These are phyloP conservation scores for Buathra laborator DNA, from an alignment of 2,888 invertebrate genomes.

Conservation along the genomic window DNA sequence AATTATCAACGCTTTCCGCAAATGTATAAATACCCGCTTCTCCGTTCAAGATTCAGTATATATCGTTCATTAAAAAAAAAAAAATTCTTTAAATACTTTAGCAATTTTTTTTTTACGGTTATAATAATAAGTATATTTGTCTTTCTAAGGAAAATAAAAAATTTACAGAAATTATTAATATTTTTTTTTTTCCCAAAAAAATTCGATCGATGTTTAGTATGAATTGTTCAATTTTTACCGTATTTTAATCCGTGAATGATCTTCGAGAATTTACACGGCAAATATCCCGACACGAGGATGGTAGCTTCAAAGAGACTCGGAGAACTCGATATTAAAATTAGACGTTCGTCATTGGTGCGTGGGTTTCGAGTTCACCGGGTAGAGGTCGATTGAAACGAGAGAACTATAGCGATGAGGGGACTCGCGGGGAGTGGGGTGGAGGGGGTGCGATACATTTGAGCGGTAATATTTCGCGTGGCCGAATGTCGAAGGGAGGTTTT, in stretches of 20 bases:
- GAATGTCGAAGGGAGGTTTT: constrained; percentile 63
- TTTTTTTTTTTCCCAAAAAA: neutral
- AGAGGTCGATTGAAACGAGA: constrained; percentile 24
- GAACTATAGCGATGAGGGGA: constrained; percentile 62
- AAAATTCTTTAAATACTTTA: too few species aligned
- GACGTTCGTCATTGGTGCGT: constrained; percentile 76
- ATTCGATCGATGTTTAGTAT: neutral
- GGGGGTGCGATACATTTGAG: constrained; percentile 65
- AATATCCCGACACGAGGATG: constrained; percentile 48
- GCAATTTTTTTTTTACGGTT: neutral
- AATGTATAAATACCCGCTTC: neutral
- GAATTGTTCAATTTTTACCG: neutral
- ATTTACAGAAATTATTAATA: neutral
- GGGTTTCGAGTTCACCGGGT: constrained; percentile 31
- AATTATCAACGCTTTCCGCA: neutral
- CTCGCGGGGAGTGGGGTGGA: constrained; percentile 37
- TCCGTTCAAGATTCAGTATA: neutral
- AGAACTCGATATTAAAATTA: constrained; percentile 80
- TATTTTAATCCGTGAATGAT: neutral
- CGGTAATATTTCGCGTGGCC: constrained; percentile 78
- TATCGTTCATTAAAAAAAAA: neutral
- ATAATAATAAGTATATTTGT: neutral
- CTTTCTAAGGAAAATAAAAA: neutral
- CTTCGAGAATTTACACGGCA: neutral
- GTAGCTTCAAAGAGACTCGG: constrained; percentile 79